Base-by-base conservation (phyloP, 1,140 invertebrate species). In the Geopemphigus sp. region DNA sequence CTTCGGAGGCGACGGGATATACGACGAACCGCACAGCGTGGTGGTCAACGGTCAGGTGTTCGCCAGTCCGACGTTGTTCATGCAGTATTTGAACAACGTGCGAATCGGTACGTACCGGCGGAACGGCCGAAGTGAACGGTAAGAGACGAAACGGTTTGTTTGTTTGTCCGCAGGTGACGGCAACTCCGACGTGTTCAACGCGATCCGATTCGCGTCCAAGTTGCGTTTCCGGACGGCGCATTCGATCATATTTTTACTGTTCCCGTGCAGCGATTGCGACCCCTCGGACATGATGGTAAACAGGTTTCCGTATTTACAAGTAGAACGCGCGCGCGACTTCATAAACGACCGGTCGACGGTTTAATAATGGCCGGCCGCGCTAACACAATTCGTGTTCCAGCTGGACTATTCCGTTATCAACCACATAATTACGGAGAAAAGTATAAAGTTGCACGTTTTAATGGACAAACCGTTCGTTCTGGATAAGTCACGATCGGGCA, bases 201-300 rank as follows among this genome's bases (percentile, higher is more conserved):
- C 94, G 5, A 88, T 97, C 14, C 88, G 88, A 11, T 91, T 89
- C 83, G 92, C 94, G 54, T 89, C 91, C 4, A 87, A 89, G 64
- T 87, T 96, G 22, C 89, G 91, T 68, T 95, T 94, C 87, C 88
- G 94, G n/a, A 88, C 93, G 1, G 95, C 92, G 24, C 94, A 92
- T 4, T 92, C 93, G 0, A 95, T 94, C 84, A 94, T 91, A 1
- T 91, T 96, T 78, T 87, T 97, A 64, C 85, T 96, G 10, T 84
- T 96, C 82, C 92, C 94, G 1, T 97, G 94, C 85, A 90, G 90
- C 0, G 87, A 87, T 26, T 95, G 93, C 85, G 90, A 91, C 80
- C 86, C 88, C 4, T 85, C 86, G 50, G 88, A 89, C 81, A 91
- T 92, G 89, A 87, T 87, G 85, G 91, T 92, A 86, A 87, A 85